Conservation (phyloP, 2,797 vertebrate genomes). For the Gouania willdenowi region DNA sequence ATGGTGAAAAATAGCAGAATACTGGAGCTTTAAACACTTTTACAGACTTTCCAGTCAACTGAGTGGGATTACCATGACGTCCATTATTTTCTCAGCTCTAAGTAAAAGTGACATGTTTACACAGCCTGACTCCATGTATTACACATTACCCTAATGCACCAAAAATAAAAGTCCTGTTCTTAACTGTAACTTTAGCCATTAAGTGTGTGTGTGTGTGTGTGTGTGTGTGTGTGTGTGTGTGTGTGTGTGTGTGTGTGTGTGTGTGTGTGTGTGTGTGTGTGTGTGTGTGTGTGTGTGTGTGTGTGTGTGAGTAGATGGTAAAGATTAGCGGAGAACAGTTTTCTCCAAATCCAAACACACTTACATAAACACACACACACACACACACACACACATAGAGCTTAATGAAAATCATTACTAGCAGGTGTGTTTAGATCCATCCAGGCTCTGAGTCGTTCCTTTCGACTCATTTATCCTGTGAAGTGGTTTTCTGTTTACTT, state of each 20-base stretch:
- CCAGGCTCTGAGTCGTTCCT: constrained; percentile 16
- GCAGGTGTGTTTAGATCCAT: constrained; percentile 46
- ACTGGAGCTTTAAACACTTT: too few relatives aligned
- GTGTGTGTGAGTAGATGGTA: constrained; percentile 16
- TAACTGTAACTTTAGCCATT: constrained; percentile 21
- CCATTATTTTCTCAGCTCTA: constrained; percentile 22
- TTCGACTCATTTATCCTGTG: neutral
- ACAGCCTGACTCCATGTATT: constrained; percentile 15
- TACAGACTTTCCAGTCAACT: too few relatives aligned
- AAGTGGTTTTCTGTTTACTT: constrained; percentile 14
- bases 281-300: neutral
- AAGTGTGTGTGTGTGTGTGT: neutral
- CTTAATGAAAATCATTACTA: constrained; percentile 36
- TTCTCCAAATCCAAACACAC: neutral
- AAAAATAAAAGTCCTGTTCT: constrained; percentile 21
- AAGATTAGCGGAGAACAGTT: too few relatives aligned
- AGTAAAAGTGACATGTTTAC: constrained; percentile 40
- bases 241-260: too few relatives aligned
- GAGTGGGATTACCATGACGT: constrained; percentile 26
- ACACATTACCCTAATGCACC: constrained; percentile 30
- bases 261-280: neutral
- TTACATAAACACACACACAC: constrained; percentile 8
- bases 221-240: neutral
- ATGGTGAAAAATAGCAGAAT: too few relatives aligned
- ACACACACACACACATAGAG: neutral